A percentile compares a stretch with the other conserved stretches of the same genome.
Conservation (phyloP, 2,888 invertebrate species). For the Ypsolopha sequella region DNA sequence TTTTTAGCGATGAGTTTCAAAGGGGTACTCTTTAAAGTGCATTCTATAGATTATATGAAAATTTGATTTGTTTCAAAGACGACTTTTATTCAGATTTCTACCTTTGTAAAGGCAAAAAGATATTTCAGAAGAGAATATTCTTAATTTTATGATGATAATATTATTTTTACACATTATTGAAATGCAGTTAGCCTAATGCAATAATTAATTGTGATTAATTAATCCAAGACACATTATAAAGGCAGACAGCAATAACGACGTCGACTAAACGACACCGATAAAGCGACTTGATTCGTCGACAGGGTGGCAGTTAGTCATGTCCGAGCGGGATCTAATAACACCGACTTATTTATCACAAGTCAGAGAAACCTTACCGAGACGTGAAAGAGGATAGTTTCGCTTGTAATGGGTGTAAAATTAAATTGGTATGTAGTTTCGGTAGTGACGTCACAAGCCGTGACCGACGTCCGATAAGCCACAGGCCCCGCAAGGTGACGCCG, state of each 20-base stretch:
- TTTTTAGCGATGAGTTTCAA: constrained; percentile 3
- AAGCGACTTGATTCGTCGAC: constrained; percentile 1
- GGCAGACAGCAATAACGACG: not conserved
- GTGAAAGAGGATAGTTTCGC: not conserved
- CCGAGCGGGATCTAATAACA: not conserved
- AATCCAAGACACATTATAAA: not conserved
- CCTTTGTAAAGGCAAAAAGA: too few species aligned
- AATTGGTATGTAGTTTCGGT: not conserved
- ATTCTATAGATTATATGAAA: constrained; percentile 1
- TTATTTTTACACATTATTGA: too few species aligned
- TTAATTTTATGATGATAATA: too few species aligned
- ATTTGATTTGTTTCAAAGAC: not conserved
- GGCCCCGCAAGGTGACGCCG: constrained; percentile 33
- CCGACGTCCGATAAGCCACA: constrained; percentile 44
- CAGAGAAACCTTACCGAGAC: not conserved
- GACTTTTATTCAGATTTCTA: too few species aligned
- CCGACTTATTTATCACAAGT: not conserved
- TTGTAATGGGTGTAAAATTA: not conserved
- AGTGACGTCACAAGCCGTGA: constrained; percentile 13
- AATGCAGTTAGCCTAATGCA: too few species aligned
- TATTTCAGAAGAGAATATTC: too few species aligned
- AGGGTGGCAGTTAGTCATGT: constrained; percentile 1
- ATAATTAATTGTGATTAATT: too few species aligned
- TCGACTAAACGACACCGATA: constrained; percentile 2
- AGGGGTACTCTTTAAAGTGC: constrained; percentile 1